Evolutionary conservation across 2,113 vertebrate genomes (phyloP).

Genomic region (Prietella phreatophila): DNA sequence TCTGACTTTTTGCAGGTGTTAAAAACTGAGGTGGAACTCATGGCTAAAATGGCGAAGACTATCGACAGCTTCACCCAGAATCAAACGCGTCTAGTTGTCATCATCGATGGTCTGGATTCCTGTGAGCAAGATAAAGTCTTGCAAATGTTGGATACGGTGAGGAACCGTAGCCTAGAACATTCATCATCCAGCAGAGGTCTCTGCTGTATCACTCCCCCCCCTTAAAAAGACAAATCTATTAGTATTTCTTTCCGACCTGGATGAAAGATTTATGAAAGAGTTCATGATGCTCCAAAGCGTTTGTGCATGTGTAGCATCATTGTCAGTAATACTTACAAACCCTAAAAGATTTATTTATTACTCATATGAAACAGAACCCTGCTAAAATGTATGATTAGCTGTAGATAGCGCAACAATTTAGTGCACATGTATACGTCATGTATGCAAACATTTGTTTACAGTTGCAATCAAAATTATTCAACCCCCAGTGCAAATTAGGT

Average conservation of each 20-base stretch:
- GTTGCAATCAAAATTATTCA: too few species aligned
- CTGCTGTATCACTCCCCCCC: background rate
- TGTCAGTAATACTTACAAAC: background rate
- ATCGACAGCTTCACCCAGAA: constrained; percentile 97
- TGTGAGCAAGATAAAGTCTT: constrained; percentile 98
- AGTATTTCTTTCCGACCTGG: background rate
- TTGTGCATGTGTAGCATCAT: background rate
- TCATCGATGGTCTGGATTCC: constrained; percentile 94
- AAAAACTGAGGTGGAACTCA: constrained; percentile 94
- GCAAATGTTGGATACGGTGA: constrained; percentile 97
- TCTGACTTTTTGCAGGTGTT: constrained; percentile 77
- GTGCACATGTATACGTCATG: background rate
- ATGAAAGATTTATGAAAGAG: background rate
- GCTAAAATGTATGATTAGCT: background rate
- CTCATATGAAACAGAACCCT: background rate
- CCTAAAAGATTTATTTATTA: too few species aligned
- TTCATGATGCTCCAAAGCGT: background rate
- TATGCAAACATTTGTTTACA: background rate
- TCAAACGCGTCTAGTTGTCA: constrained; percentile 91
- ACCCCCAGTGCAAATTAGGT: too few species aligned
- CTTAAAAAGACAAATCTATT: background rate
- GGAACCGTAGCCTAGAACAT: constrained; percentile 47
- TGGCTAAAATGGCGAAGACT: constrained; percentile 96
- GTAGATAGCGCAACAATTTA: background rate
- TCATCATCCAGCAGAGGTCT: constrained; percentile 19